Percentiles rank a stretch among this genome's conserved stretches.
Evolutionary conservation across 1,140 invertebrate genomes (phyloP).

Genomic region (Drosophila bipectinata): DNA sequence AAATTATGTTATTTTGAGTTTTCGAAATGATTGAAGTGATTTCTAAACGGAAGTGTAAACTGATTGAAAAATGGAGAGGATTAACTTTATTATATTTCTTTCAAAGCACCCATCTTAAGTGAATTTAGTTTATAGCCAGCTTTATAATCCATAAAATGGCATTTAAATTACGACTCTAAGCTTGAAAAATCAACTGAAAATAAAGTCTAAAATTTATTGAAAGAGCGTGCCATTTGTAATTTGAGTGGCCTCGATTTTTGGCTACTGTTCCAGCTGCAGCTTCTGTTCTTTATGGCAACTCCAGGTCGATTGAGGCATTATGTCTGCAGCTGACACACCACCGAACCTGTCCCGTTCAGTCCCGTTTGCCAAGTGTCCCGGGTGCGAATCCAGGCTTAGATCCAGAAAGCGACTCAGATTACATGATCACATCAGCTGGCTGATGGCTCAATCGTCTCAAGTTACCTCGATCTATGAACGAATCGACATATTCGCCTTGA

Average conservation of each 20-base stretch:
- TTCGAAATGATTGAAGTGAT: background rate
- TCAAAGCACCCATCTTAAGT: background rate
- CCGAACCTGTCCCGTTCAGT: slow-evolving; percentile 2
- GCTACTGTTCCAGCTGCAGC: slow-evolving; percentile 49
- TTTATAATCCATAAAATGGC: background rate
- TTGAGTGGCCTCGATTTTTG: slow-evolving; percentile 34
- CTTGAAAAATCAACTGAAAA: background rate
- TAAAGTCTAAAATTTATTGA: slow-evolving; percentile 6
- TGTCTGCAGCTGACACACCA: slow-evolving; percentile 33
- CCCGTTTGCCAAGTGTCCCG: slow-evolving; percentile 33
- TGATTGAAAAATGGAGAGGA: background rate
- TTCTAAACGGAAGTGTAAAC: background rate
- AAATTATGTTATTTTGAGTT: slow-evolving; percentile 20
- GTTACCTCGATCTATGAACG: slow-evolving; percentile 46
- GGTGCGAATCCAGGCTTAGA: slow-evolving; percentile 68
- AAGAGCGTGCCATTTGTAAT: slow-evolving; percentile 50
- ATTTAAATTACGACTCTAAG: background rate
- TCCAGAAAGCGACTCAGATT: slow-evolving; percentile 49
- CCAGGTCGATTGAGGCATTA: slow-evolving; percentile 27
- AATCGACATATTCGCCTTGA: slow-evolving; percentile 39
- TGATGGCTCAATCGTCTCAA: slow-evolving; percentile 68
- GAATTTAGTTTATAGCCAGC: background rate
- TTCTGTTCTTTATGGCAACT: slow-evolving; percentile 33
- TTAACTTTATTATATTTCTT: background rate
- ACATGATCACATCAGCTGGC: slow-evolving; percentile 33